Evolutionary conservation across 64 coral and sea anemone species (phyloP).

Genomic region (Montipora efflorescens): DNA sequence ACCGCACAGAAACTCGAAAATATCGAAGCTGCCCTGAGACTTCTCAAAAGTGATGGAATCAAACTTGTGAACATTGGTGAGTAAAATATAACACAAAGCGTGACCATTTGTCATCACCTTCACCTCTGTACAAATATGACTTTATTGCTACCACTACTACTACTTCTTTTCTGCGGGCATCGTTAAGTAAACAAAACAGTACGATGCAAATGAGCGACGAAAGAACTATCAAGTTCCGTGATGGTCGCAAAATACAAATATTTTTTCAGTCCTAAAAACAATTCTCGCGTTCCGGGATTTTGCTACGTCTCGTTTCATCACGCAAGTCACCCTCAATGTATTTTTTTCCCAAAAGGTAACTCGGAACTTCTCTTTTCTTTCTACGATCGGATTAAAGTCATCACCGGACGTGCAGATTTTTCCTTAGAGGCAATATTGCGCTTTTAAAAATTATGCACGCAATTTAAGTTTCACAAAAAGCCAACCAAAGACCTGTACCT

Average conservation of each 20-base stretch:
- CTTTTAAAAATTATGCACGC: not conserved
- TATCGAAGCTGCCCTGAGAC: conserved; percentile 81
- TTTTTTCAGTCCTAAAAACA: not conserved
- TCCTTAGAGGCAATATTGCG: not conserved
- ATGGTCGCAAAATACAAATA: too few species aligned
- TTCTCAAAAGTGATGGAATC: conserved; percentile 84
- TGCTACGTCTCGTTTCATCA: not conserved
- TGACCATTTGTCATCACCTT: not conserved
- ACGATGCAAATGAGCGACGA: not conserved
- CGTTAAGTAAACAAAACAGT: conserved; percentile 48
- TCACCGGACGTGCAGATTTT: not conserved
- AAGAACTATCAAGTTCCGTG: too few species aligned
- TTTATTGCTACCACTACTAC: not conserved
- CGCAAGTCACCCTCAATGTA: not conserved
- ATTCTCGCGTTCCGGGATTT: not conserved
- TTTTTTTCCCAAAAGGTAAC: not conserved
- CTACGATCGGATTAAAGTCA: too few species aligned
- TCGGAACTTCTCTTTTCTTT: not conserved
- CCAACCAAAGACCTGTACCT: not conserved
- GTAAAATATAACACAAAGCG: not conserved
- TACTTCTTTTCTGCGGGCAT: not conserved
- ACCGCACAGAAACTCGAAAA: conserved; percentile 94
- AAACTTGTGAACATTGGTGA: conserved; percentile 99
- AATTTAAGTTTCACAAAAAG: not conserved
- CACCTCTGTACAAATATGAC: not conserved